Percentiles rank a stretch among this genome's conserved stretches.
Conservation (phyloP, 2,888 invertebrate genomes). For the Melinopterus prodromus region DNA sequence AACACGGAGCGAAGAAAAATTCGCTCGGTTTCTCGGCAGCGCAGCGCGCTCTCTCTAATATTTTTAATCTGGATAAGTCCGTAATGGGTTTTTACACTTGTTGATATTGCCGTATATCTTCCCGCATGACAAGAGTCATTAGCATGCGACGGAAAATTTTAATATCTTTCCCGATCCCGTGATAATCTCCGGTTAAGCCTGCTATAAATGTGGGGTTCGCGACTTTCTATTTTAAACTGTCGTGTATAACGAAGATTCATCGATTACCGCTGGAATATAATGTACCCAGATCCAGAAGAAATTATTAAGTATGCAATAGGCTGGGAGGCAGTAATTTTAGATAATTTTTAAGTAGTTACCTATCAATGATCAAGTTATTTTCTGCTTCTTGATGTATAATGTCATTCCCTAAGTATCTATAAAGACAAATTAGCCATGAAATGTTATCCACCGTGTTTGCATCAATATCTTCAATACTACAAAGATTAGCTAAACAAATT, state of each 20-base stretch:
- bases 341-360: too few species aligned
- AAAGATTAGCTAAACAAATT: too few species aligned
- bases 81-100: constrained; percentile 24
- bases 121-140: background rate
- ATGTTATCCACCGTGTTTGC: too few species aligned
- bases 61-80: background rate
- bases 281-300: too few species aligned
- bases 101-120: constrained; percentile 14
- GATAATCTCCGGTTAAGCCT: background rate
- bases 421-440: too few species aligned
- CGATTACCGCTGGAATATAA: background rate
- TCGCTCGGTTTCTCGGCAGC: background rate
- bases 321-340: too few species aligned
- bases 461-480: too few species aligned
- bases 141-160: background rate
- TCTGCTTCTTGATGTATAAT: too few species aligned
- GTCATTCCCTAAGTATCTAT: too few species aligned
- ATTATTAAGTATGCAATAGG: too few species aligned
- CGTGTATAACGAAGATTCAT: background rate
- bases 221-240: background rate
- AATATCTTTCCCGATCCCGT: background rate
- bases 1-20: background rate
- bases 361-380: too few species aligned
- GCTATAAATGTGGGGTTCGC: background rate
- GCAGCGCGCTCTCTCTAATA: background rate